phyloP scores from a whole-genome alignment of 2,113 vertebrate species.

The Lanius collurio region DNA sequence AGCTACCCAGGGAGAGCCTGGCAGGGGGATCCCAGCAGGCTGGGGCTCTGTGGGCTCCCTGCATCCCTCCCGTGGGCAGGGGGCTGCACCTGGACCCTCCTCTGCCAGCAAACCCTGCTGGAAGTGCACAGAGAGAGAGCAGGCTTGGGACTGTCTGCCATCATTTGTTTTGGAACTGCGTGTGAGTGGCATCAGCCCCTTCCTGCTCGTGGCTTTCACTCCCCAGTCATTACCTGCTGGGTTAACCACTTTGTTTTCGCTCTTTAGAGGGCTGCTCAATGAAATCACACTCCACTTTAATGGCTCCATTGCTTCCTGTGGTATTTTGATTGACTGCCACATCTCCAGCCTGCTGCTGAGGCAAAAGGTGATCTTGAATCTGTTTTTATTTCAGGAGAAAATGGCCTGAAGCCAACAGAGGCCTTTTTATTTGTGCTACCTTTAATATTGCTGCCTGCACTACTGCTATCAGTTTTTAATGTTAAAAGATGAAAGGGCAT shows the following conservation, averaged over 20 bases:
- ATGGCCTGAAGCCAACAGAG: not conserved
- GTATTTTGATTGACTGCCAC: not conserved
- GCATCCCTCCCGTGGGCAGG: not conserved
- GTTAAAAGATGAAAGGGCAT: not conserved
- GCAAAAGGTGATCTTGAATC: not conserved
- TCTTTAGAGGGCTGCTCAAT: not conserved
- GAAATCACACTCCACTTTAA: not conserved
- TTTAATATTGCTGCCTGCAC: not conserved
- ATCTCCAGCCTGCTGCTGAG: not conserved
- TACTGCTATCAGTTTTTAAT: not conserved
- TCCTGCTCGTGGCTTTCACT: not conserved
- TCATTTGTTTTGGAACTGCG: not conserved
- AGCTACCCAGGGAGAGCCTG: not conserved
- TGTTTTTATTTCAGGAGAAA: not conserved
- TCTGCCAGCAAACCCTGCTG: not conserved
- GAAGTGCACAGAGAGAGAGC: fast-evolving
- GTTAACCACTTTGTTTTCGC: not conserved
- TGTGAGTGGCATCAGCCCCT: not conserved
- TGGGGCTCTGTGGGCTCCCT: not conserved
- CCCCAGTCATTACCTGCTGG: not conserved
- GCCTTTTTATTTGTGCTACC: not conserved
- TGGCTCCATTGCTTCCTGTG: not conserved
- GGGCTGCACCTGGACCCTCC: not conserved
- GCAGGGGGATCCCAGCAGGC: not conserved
- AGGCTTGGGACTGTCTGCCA: not conserved